These are phyloP conservation scores for Gadus chalcogrammus DNA, from an alignment of 2,113 vertebrate species.

Conservation along the genomic window DNA sequence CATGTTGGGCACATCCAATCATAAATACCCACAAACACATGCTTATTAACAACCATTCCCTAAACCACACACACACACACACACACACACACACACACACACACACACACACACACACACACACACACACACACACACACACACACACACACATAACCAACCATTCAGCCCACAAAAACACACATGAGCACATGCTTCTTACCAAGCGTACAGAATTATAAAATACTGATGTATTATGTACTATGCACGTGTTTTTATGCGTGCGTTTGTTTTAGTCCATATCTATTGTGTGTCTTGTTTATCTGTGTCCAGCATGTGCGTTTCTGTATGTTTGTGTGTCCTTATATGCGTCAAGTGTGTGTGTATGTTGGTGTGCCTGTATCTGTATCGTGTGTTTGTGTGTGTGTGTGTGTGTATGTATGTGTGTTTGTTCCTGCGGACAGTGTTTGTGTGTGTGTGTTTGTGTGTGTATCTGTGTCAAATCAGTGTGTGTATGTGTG, in stretches of 20 bases:
- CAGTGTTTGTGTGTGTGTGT: too few species aligned
- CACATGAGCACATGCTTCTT: not conserved
- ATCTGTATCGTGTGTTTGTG: too few species aligned
- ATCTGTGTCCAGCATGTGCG: not conserved
- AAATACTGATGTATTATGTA: too few species aligned
- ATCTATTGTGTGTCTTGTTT: conserved; percentile 6
- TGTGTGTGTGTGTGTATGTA: conserved; percentile 13
- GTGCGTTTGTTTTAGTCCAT: not conserved
- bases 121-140: conserved; percentile 4
- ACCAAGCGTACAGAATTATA: not conserved
- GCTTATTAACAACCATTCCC: not conserved
- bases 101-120: not conserved
- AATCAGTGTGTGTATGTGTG: not conserved
- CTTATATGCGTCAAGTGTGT: too few species aligned
- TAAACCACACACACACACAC: conserved; percentile 1
- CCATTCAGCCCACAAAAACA: not conserved
- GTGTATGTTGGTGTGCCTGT: too few species aligned
- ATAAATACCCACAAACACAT: not conserved
- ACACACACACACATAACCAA: not conserved
- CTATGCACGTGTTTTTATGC: not conserved
- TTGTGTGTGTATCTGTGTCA: not conserved
- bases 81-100: not conserved
- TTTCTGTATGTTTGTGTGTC: too few species aligned
- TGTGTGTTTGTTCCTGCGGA: not conserved
- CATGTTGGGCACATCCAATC: not conserved